phyloP scores from a whole-genome alignment of 37 sponge, comb jelly and placozoan genomes.

The Beroe ovata region DNA sequence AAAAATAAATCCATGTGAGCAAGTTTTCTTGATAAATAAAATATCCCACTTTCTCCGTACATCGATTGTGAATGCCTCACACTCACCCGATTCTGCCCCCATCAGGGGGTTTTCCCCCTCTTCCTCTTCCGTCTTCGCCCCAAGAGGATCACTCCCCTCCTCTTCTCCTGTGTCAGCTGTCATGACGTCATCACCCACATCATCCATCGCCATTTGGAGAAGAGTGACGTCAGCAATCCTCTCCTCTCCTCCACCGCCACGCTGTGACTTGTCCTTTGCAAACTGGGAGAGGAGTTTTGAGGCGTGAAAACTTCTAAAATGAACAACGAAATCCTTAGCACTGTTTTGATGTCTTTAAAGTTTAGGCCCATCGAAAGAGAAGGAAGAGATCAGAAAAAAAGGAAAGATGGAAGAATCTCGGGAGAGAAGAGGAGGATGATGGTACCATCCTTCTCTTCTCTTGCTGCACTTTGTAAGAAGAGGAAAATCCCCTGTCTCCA shows the following conservation, averaged over 20 bases:
- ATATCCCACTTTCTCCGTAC: no score
- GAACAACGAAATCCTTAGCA: no score
- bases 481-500: no score
- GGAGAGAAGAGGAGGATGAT: neutral
- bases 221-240: slow-evolving; percentile 11
- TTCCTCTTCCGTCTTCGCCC: neutral
- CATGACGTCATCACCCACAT: neutral
- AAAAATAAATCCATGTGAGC: no score
- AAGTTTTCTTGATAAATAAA: no score
- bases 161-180: neutral
- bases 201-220: slow-evolving; percentile 48
- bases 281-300: slow-evolving; percentile 13
- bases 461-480: no score
- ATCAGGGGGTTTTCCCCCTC: neutral
- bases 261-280: slow-evolving; percentile 38
- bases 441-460: neutral
- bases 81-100: neutral
- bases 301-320: no score
- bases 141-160: neutral
- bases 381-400: no score
- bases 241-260: neutral
- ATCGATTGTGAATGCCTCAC: no score
- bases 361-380: no score
- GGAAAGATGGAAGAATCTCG: no score
- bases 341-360: no score